phyloP scores from a whole-genome alignment of 2,797 vertebrate species.

The Melanogrammus aeglefinus region DNA sequence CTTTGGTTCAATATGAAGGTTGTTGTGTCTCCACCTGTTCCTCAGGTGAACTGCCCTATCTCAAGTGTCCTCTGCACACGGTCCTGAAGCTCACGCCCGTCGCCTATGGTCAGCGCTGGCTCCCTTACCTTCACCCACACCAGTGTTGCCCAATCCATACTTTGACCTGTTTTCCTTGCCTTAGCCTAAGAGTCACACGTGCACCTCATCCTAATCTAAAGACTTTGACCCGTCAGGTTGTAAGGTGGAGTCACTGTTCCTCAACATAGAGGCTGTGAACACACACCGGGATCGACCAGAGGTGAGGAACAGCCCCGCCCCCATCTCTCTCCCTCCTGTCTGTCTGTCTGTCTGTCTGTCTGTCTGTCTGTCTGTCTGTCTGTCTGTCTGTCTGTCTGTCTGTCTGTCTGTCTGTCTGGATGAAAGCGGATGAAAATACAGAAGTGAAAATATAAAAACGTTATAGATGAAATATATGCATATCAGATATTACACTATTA shows the following conservation, averaged over 20 bases:
- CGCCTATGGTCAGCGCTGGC: constrained; percentile 68
- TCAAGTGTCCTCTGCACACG: constrained; percentile 82
- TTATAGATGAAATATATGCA: too few species aligned
- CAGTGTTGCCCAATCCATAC: neutral
- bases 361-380: too few species aligned
- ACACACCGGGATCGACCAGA: constrained; percentile 75
- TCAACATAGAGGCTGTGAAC: constrained; percentile 78
- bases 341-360: too few species aligned
- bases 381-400: too few species aligned
- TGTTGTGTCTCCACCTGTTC: neutral
- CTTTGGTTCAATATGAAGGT: neutral
- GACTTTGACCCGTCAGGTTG: constrained; percentile 62
- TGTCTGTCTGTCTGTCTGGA: too few species aligned
- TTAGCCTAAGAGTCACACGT: neutral
- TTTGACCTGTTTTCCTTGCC: neutral
- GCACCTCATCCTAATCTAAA: neutral
- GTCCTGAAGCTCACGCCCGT: constrained; percentile 84
- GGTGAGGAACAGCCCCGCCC: constrained; percentile 46
- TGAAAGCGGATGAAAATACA: too few species aligned
- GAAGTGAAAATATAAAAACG: too few species aligned
- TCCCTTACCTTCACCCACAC: neutral
- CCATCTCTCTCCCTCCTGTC: neutral
- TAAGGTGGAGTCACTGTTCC: constrained; percentile 76
- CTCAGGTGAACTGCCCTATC: constrained; percentile 79
- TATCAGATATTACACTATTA: too few species aligned